Base-by-base conservation (phyloP, 2,113 vertebrate species). In the Chloropsis cyanopogon region DNA sequence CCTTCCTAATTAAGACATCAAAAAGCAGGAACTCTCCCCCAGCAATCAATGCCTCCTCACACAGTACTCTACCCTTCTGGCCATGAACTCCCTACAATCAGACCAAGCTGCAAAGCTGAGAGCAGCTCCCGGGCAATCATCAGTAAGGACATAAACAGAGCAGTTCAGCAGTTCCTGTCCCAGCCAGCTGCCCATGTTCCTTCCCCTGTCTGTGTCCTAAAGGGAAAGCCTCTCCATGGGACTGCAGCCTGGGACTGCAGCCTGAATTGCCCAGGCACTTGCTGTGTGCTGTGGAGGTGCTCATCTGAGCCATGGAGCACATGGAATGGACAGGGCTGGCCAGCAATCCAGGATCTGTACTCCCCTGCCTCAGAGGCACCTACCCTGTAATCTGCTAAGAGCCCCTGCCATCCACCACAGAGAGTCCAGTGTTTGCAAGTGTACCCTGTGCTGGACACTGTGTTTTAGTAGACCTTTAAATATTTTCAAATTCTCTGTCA, bases 301-400 rank as follows among this genome's bases (percentile, higher is more conserved):
- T 50, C 39, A 24, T 22, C 35, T 37, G 16, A 18, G 12, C 68
- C 53, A 21, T 0, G 0, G 50, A 72, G 29, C 60, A 53, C 22
- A n/a, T 0, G 33, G 49, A 64, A 22, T 2, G 31, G 31, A 33
- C 1, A 3, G 24, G 25, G n/a, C 19, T 6, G 33, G 39, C 37
- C 57, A 80, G 25, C 46, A 61, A 35, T 6, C 35, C 57, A 29
- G 13, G 15, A 14, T 19, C 47, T 66, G 28, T 7, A 33, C 79
- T 7, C 28, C 28, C 39, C 63, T 59, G 42, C 9, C 41, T 42
- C 66, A 68, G 52, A 28, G 47, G 39, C 28, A 18, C 20, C 52
- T 7, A 33, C 8, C 41, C 46, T 11, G 10, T 3, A 15, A 31
- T 13, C 29, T 56, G 49, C 3, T 6, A 16, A 72, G 10, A 2